Evolutionary conservation across 2,113 vertebrate species (phyloP).

Genomic region (Hippocampus barbouri): DNA sequence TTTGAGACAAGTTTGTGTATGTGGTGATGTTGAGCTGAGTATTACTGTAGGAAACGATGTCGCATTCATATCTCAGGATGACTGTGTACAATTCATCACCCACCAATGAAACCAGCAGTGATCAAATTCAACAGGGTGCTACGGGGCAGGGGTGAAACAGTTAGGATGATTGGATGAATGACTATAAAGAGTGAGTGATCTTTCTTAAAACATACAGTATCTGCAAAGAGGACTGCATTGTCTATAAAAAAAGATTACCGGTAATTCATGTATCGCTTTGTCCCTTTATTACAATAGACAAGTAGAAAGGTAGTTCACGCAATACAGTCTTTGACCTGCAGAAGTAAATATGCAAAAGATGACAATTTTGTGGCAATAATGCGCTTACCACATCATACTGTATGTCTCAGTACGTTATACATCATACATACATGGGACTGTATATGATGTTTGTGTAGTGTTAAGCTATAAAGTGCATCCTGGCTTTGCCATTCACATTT

Average conservation of each 20-base stretch:
- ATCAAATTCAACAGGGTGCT: constrained; percentile 64
- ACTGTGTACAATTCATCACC: constrained; percentile 51
- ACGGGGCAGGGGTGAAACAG: constrained; percentile 46
- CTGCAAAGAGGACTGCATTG: constrained; percentile 28
- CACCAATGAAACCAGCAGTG: constrained; percentile 67
- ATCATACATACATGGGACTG: constrained; percentile 40
- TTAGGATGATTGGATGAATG: constrained; percentile 6
- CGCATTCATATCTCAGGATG: constrained; percentile 66
- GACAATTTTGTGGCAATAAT: constrained; percentile 75
- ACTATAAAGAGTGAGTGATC: constrained; percentile 9
- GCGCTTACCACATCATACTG: constrained; percentile 53
- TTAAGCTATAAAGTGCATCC: constrained; percentile 38
- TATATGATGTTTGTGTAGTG: constrained; percentile 50
- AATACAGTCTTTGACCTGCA: constrained; percentile 65
- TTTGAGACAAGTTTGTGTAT: constrained; percentile 2
- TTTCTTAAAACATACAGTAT: constrained; percentile 23
- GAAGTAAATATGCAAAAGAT: constrained; percentile 73
- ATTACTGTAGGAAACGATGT: constrained; percentile 52
- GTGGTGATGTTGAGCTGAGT: constrained; percentile 21
- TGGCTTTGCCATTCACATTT: constrained; percentile 38
- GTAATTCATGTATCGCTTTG: constrained; percentile 43
- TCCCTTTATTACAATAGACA: constrained; percentile 63
- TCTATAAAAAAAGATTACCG: constrained; percentile 38
- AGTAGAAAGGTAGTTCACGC: constrained; percentile 67
- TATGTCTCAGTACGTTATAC: constrained; percentile 32